These are phyloP conservation scores for Dryoscopus gambensis DNA, from an alignment of 2,113 vertebrate genomes.

Conservation along the genomic window DNA sequence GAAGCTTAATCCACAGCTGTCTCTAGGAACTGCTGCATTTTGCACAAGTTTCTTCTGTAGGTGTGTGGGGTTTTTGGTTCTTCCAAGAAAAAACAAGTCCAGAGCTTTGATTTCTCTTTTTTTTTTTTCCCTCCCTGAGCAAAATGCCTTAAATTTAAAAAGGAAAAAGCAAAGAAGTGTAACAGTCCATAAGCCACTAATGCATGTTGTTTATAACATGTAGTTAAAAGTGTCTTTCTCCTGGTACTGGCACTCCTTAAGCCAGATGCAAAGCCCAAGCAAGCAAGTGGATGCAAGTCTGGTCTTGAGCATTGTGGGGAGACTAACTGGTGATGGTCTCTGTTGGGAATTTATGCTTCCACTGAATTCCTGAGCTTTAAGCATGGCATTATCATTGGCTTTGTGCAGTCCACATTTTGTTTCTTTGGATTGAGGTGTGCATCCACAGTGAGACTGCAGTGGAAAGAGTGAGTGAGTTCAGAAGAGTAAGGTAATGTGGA, in stretches of 20 bases:
- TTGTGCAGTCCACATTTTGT: background rate
- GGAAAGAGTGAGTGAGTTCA: background rate
- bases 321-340: background rate
- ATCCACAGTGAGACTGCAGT: background rate
- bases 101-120: background rate
- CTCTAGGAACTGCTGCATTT: background rate
- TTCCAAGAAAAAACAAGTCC: background rate
- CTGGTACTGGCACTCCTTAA: background rate
- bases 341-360: background rate
- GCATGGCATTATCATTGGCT: background rate
- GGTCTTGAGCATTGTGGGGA: background rate
- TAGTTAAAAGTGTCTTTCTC: background rate
- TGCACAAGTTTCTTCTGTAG: background rate
- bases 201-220: background rate
- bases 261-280: background rate
- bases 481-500: background rate
- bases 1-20: background rate
- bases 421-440: background rate
- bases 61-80: background rate
- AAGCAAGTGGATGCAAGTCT: background rate
- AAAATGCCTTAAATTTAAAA: background rate
- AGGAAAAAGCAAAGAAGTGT: background rate
- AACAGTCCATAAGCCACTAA: background rate
- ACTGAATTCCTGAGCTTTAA: background rate
- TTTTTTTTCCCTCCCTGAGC: background rate